These are phyloP conservation scores for Litoditis marina DNA, from an alignment of 2,888 invertebrate species.

Conservation along the genomic window DNA sequence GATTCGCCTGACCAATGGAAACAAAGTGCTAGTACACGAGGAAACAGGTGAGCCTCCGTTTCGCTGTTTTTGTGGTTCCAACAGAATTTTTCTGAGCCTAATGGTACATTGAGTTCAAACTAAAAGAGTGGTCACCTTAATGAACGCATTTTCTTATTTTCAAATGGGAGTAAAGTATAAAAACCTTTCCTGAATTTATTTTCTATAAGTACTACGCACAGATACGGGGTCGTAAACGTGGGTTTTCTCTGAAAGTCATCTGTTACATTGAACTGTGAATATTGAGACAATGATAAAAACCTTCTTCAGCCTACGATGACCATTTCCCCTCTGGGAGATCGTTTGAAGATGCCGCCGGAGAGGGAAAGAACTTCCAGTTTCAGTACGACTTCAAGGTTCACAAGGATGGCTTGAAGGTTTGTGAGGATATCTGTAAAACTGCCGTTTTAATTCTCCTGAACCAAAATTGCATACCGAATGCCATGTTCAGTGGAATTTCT, in stretches of 20 bases:
- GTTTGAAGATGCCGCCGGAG: slow-evolving; percentile 22
- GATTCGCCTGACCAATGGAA: slow-evolving; percentile 4
- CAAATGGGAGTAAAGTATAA: no score
- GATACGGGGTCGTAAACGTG: no score
- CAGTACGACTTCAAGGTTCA: slow-evolving; percentile 31
- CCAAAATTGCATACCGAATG: no score
- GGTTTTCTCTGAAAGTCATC: no score
- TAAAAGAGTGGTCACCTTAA: no score
- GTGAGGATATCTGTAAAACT: neutral
- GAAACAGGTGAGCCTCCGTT: slow-evolving; percentile 9
- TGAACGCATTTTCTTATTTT: neutral
- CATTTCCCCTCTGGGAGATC: slow-evolving; percentile 24
- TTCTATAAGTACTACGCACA: no score
- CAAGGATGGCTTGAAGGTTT: slow-evolving; percentile 25
- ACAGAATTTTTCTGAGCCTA: neutral
- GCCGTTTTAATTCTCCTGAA: neutral
- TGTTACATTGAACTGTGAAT: no score
- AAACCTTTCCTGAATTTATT: no score
- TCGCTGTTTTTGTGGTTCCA: neutral
- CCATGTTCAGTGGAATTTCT: no score
- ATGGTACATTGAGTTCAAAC: no score
- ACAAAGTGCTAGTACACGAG: slow-evolving; percentile 8
- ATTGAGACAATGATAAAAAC: no score
- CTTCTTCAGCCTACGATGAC: slow-evolving; percentile 27
- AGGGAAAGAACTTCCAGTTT: slow-evolving; percentile 21